Conservation (phyloP, 2,888 invertebrate species). For the Glyphotaelius pellucidus region DNA sequence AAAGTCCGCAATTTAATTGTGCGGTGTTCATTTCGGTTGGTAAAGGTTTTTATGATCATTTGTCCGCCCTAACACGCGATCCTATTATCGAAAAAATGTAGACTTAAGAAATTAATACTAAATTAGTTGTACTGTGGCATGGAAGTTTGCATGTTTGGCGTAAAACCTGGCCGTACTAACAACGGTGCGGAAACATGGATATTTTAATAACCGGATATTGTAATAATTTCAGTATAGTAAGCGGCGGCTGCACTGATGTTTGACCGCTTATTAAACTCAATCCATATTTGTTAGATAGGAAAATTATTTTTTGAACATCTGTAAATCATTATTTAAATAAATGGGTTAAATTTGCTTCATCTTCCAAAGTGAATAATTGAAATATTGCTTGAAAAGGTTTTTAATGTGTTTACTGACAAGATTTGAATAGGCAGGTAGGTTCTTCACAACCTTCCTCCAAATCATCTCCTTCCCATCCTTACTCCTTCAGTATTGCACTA, state of each 20-base stretch:
- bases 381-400: no score
- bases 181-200: neutral
- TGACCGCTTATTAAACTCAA: neutral
- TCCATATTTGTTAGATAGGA: neutral
- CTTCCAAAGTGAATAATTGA: no score
- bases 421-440: no score
- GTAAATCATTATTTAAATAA: no score
- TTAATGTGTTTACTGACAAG: no score
- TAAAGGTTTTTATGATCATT: conserved; percentile 48
- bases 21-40: conserved; percentile 3
- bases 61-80: conserved; percentile 41
- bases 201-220: neutral
- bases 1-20: neutral
- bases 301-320: no score
- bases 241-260: neutral
- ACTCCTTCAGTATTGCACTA: no score
- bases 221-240: neutral
- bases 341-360: no score
- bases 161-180: neutral
- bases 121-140: conserved; percentile 46
- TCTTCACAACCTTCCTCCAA: no score
- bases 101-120: conserved; percentile 48
- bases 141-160: conserved; percentile 33
- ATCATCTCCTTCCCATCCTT: no score
- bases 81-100: conserved; percentile 31